Evolutionary conservation across 2,888 invertebrate genomes (phyloP).

Genomic region (Protophormia terraenovae): DNA sequence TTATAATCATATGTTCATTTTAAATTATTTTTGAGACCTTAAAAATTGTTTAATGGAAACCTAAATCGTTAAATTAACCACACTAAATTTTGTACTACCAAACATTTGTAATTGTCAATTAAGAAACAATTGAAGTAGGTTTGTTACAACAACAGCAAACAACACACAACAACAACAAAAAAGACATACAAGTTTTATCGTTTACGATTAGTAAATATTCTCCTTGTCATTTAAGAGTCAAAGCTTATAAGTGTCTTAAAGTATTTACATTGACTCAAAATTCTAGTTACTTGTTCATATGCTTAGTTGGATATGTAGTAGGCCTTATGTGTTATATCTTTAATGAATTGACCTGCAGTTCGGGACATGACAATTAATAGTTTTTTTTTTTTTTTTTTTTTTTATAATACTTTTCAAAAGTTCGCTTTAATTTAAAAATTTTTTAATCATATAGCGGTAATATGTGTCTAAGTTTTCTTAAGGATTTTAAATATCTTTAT

Average conservation of each 20-base stretch:
- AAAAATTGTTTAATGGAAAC: too few species aligned
- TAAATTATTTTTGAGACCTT: too few species aligned
- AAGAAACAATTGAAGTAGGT: conserved; percentile 31
- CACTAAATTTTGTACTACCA: neutral
- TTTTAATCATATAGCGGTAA: too few species aligned
- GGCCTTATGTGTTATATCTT: too few species aligned
- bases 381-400: neutral
- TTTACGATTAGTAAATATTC: conserved; percentile 57
- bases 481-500: too few species aligned
- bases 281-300: neutral
- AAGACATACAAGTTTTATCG: conserved; percentile 42
- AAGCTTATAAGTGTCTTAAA: conserved; percentile 52
- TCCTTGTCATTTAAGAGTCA: conserved; percentile 27
- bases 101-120: conserved; percentile 49
- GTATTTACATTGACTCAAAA: conserved; percentile 53
- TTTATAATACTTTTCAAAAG: too few species aligned
- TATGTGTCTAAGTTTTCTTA: too few species aligned
- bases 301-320: conserved; percentile 4
- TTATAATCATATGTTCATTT: too few species aligned
- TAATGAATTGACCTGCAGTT: too few species aligned
- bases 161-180: neutral
- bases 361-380: too few species aligned
- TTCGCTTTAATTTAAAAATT: too few species aligned
- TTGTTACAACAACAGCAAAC: neutral
- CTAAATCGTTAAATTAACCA: too few species aligned